These are phyloP conservation scores for Drosophila anomalata DNA, from an alignment of 2,888 invertebrate genomes.

Conservation along the genomic window DNA sequence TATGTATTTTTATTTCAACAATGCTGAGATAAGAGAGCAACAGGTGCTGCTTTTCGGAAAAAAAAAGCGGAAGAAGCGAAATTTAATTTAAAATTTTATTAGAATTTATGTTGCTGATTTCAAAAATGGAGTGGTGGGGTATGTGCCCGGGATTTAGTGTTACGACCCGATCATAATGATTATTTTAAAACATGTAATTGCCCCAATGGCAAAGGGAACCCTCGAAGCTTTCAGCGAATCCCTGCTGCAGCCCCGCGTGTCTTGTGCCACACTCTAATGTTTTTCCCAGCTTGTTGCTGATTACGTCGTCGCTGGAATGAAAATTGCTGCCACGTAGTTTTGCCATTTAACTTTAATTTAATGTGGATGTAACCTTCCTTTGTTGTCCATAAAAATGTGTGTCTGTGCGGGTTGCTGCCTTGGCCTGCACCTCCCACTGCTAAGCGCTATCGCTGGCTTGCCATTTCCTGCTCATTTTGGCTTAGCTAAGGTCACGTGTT, in stretches of 20 bases:
- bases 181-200: slow-evolving; percentile 77
- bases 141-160: slow-evolving; percentile 63
- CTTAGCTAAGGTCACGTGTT: slow-evolving; percentile 67
- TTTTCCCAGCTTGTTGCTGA: slow-evolving; percentile 56
- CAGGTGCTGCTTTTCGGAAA: slow-evolving; percentile 45
- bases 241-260: neutral
- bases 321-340: slow-evolving; percentile 79
- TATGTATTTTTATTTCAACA: neutral
- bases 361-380: slow-evolving; percentile 74
- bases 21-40: slow-evolving; percentile 36
- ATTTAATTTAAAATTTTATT: slow-evolving; percentile 78
- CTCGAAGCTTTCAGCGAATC: neutral
- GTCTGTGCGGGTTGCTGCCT: slow-evolving; percentile 27
- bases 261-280: neutral
- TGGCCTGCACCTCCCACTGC: neutral
- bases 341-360: slow-evolving; percentile 80
- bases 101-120: slow-evolving; percentile 57
- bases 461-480: slow-evolving; percentile 7
- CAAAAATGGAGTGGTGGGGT: slow-evolving; percentile 4
- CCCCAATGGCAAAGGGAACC: slow-evolving; percentile 29
- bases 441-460: neutral
- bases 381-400: slow-evolving; percentile 70
- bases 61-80: slow-evolving; percentile 41
- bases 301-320: slow-evolving; percentile 65
- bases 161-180: slow-evolving; percentile 74